Evolutionary conservation across 2,113 vertebrate species (phyloP).

Genomic region (Electrona antarctica): DNA sequence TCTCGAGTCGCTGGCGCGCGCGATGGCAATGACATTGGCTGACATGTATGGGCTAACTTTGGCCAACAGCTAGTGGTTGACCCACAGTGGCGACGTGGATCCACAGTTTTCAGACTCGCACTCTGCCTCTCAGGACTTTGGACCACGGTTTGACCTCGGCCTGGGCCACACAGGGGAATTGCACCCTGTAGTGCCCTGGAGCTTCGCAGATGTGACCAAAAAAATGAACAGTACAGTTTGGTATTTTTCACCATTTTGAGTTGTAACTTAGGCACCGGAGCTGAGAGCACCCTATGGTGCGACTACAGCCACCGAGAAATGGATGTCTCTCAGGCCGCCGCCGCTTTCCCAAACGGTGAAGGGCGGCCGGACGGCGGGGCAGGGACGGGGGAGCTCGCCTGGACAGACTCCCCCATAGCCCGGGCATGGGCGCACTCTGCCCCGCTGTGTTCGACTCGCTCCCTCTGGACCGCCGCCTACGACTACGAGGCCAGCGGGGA

Average conservation of each 20-base stretch:
- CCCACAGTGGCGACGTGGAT: slow-evolving; percentile 70
- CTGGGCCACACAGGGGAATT: slow-evolving; percentile 17
- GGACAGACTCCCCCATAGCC: slow-evolving; percentile 69
- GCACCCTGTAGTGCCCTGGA: slow-evolving; percentile 3
- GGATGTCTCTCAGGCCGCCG: slow-evolving; percentile 83
- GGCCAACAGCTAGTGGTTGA: slow-evolving; percentile 36
- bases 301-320: slow-evolving; percentile 79
- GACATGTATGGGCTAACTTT: slow-evolving; percentile 21
- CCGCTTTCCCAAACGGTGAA: slow-evolving; percentile 84
- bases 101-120: slow-evolving; percentile 6
- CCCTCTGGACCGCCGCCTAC: slow-evolving; percentile 87
- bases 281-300: slow-evolving; percentile 77
- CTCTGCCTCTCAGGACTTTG: slow-evolving; percentile 62
- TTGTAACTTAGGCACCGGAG: slow-evolving; percentile 41
- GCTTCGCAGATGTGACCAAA: slow-evolving; percentile 26
- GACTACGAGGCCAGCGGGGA: slow-evolving; percentile 89
- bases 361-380: slow-evolving; percentile 69
- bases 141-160: slow-evolving; percentile 43
- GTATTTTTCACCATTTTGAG: too few species aligned
- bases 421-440: slow-evolving; percentile 81
- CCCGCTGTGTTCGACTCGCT: slow-evolving; percentile 74
- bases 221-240: too few species aligned
- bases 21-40: slow-evolving; percentile 7
- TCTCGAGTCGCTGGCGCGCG: not conserved
- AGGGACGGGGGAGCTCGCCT: slow-evolving; percentile 66